Evolutionary conservation across 2,888 invertebrate genomes (phyloP), one percentile per base, ranked within the genome.

Genomic region (Acleris emargana): DNA sequence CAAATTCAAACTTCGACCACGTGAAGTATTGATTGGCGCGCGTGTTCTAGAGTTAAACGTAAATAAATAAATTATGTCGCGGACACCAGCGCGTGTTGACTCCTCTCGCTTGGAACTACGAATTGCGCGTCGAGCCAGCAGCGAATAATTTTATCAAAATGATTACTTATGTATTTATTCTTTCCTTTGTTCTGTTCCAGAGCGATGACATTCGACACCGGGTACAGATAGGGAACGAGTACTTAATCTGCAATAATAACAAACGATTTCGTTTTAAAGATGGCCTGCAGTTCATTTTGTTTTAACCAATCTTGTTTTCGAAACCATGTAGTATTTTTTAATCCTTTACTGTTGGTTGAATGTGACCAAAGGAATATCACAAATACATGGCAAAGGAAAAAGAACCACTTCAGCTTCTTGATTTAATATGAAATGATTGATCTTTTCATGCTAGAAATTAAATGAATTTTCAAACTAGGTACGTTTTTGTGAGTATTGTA

Each of bases 111-210:
- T 51, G 16, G 22, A 25, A 66, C 66, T 66, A 66, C 51, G 60
- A 50, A 66, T 55, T 61, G 22, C 45, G 66, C 51, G 60, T 43
- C 73, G 72, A 73, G 72, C 74, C 71, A 50, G 51, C 32, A 38
- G 64, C 54, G 59, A 64, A 64, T 64, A 61, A 76, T 72, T 74
- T 75, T 82, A 86, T 79, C 77, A 77, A 76, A 80, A 81, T 75
- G 73, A 64, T 45, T 38, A 43, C n/a, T 13, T 79, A 84, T 86
- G 81, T 82, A 86, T 83, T 81, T 86, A 87, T 86, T 84, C 69
- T 71, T 68, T 78, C 74, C 87, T 88, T 87, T 88, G 86, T 88
- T 86, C 82, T 82, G 74, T 77, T 81, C 75, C 81, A 78, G 85
- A 82, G 69, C 87, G 76, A 79, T 86, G 86, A 84, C 85, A 80